Base-by-base conservation (phyloP, 2,888 invertebrate genomes). In the Lasius platythorax region DNA sequence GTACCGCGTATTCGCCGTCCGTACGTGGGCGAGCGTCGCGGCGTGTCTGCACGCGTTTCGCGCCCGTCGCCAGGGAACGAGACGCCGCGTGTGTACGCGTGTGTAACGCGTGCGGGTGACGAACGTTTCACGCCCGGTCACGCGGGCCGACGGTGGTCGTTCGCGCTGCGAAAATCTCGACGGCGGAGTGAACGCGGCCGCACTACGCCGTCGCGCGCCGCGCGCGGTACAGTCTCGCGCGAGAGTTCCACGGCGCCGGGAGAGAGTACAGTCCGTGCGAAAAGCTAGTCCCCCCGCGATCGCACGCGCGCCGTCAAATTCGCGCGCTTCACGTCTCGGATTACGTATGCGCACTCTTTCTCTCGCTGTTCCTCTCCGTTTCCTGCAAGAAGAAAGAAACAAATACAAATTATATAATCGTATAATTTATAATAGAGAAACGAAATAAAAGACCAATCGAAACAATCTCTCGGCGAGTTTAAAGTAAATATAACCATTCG, bases 171-270 rank as follows among this genome's bases (percentile, higher is more conserved):
- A 43, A 18, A 37, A 70, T 40, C 53, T 53, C 64, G 56, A 43
- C 67, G n/a, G 9, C 66, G 30, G 50, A 46, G 50, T n/a, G 81
- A 61, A 30, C 23, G n/a, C n/a, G 3, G 53, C 58, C 83, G 78
- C 18, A 70, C 43, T 43, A 87, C 53, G 53, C 8, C 63, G 28
- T 74, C 61, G 84, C 23, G 28, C 40, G 50, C n/a, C 63, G 75
- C 76, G 73, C 58, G 53, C 61, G 82, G 83, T 89, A 89, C 88
- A 88, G 83, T 63, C 28, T 5, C 73, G 50, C 46, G 74, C 78
- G 56, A 82, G 58, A 86, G 82, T 58, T 1, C 43, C 12, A 8
- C 30, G 15, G 64, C 72, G 43, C 56, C 15, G 81, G 30, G 46
- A 9, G 18, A 28, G 3, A 2, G 78, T 89, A 89, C 86, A 90